Base-by-base conservation (phyloP, 2,113 vertebrate species). In the Dinomys branickii region DNA sequence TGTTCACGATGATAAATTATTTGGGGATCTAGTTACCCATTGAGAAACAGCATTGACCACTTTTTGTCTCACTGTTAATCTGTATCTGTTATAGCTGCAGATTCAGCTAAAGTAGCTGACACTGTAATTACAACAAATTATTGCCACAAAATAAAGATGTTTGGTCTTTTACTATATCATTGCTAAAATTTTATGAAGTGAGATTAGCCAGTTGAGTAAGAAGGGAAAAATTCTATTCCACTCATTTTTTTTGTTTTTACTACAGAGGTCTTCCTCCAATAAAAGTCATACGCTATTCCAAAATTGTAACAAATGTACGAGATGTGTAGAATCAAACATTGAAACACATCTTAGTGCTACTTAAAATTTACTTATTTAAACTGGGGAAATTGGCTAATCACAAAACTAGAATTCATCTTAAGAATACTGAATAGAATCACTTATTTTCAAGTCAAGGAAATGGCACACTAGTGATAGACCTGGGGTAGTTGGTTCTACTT, bases 1-100 rank as follows among this genome's bases (percentile, higher is more conserved):
- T 98, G 95, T 98, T 96, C 67, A 52, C 61, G 89, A 63, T 97
- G 96, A 90, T 73, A 96, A 97, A 96, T 97, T 77, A 97, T 73
- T 96, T 97, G 85, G 88, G 75, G 81, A 81, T 97, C 83, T 88
- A 71, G 85, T 56, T 58, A 59, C 91, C 5, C 19, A 85, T 80
- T 90, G 35, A 81, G 38, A 96, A 96, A 93, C 16, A 35, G 44
- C 30, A 84, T 50, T 98, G 67, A 95, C 63, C 91, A 96, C 82
- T 91, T 97, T 97, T 96, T 96, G 80, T 97, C 93, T 81, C 97
- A 78, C 97, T 96, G 52, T 97, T 97, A 97, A 96, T 96, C 82
- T 95, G 73, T 97, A 96, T 83, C 56, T 88, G 92, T 97, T 97
- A 73, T 98, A 90, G 63, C 69, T 41, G 22, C 69, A 73, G 69